Evolutionary conservation across 2,113 vertebrate genomes (phyloP).

Genomic region (Ailuropoda melanoleuca): DNA sequence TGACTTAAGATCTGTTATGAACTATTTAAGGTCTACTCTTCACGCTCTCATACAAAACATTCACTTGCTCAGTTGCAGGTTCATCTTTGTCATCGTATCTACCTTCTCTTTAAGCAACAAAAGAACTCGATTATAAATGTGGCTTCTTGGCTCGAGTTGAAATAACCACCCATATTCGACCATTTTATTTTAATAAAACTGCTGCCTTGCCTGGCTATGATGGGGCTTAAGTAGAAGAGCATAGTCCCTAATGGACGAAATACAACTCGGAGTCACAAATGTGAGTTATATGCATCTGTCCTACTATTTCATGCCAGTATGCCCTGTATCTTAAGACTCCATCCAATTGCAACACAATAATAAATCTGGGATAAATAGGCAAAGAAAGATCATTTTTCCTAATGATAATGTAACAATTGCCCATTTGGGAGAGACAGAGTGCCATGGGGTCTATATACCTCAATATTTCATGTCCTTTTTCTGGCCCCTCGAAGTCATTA

Average conservation of each 20-base stretch:
- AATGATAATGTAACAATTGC: neutral
- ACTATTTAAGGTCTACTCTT: neutral
- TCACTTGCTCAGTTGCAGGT: neutral
- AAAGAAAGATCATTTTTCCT: neutral
- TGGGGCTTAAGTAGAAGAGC: neutral
- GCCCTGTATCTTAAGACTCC: neutral
- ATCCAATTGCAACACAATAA: neutral
- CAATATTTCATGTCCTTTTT: neutral
- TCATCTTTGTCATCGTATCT: neutral
- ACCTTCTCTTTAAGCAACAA: neutral
- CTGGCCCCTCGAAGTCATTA: slow-evolving; percentile 26
- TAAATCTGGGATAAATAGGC: neutral
- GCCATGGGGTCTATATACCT: neutral
- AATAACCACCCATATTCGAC: neutral
- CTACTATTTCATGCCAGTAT: neutral
- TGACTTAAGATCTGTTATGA: neutral
- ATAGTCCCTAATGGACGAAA: neutral
- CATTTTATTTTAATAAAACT: slow-evolving; percentile 33
- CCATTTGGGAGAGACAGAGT: neutral
- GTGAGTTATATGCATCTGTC: neutral
- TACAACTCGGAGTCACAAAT: neutral
- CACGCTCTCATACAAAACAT: neutral
- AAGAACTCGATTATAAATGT: neutral
- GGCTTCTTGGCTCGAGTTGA: neutral
- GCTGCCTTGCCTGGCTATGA: neutral